A percentile compares a stretch with the other conserved stretches of the same genome.
These are phyloP conservation scores for Oikopleura dioica DNA, from an alignment of 23 tunicate genomes.

Conservation along the genomic window DNA sequence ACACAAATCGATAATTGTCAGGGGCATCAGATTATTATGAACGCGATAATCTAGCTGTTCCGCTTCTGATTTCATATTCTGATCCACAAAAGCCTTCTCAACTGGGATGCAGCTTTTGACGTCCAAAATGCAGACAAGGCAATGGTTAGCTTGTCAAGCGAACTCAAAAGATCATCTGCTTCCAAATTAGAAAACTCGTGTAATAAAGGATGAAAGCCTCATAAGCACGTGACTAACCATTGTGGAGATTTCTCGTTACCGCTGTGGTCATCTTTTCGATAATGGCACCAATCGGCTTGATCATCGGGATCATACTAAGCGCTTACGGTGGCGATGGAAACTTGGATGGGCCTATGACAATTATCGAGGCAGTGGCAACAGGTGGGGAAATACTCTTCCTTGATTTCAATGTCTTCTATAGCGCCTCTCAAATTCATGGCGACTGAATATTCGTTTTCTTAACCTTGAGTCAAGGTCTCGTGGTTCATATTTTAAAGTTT, in stretches of 20 bases:
- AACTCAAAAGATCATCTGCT: too few species aligned
- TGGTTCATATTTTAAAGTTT: too few species aligned
- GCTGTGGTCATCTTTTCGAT: constrained; percentile 32
- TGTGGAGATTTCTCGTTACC: not conserved
- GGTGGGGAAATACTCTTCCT: too few species aligned
- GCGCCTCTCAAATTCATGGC: too few species aligned
- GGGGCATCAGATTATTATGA: too few species aligned
- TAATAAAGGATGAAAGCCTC: too few species aligned
- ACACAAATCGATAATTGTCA: constrained; percentile 28
- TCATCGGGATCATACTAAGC: constrained; percentile 21
- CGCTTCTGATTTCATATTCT: constrained; percentile 17
- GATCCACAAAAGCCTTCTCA: not conserved
- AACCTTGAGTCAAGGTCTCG: too few species aligned
- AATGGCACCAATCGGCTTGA: constrained; percentile 56
- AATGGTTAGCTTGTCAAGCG: too few species aligned
- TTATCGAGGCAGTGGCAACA: constrained; percentile 26
- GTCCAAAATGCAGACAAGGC: not conserved
- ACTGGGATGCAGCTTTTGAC: constrained; percentile 8
- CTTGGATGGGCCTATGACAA: constrained; percentile 20
- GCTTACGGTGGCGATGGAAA: constrained; percentile 14
- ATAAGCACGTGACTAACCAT: constrained; percentile 17
- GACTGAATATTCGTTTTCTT: too few species aligned
- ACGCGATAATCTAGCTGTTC: constrained; percentile 34
- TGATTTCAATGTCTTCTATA: too few species aligned
- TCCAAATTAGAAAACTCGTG: too few species aligned